A percentile compares a stretch with the other conserved stretches of the same genome.
Conservation (phyloP, 1,140 invertebrate species). For the Mizuhopecten yessoensis region DNA sequence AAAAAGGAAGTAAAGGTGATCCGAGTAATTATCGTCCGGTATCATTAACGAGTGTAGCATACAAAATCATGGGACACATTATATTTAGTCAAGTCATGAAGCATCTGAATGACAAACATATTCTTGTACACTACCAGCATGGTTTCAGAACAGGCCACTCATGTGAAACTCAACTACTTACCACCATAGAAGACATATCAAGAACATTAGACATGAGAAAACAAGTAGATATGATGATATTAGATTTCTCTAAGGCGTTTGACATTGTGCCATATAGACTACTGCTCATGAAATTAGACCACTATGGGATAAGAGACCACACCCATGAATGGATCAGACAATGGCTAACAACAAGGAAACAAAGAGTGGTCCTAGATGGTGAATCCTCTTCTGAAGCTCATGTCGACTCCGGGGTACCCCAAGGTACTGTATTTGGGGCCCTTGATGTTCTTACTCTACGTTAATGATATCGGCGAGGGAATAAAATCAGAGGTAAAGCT, state of each 20-base stretch:
- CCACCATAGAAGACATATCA: slow-evolving; percentile 8
- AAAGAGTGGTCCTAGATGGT: background rate
- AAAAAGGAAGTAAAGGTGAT: background rate
- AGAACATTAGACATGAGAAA: background rate
- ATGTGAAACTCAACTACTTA: slow-evolving; percentile 43
- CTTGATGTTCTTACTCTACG: slow-evolving; percentile 43
- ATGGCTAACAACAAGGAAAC: background rate
- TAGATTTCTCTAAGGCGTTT: too few relatives aligned
- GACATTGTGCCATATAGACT: too few relatives aligned
- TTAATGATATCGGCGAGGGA: slow-evolving; percentile 26
- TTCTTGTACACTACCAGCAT: slow-evolving; percentile 41
- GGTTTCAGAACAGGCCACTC: slow-evolving; percentile 23
- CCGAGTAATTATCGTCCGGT: slow-evolving; percentile 40
- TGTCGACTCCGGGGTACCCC: too few relatives aligned
- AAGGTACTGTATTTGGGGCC: background rate
- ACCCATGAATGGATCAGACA: too few relatives aligned
- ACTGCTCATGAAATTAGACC: slow-evolving; percentile 10
- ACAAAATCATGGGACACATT: slow-evolving; percentile 42
- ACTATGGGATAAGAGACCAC: too few relatives aligned
- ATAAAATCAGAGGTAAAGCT: background rate
- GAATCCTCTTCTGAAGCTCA: slow-evolving; percentile 4
- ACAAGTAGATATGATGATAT: slow-evolving; percentile 49
- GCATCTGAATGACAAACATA: slow-evolving; percentile 14
- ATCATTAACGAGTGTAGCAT: slow-evolving; percentile 30
- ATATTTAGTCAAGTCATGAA: slow-evolving; percentile 45